These are phyloP conservation scores for Orgyia antiqua DNA, from an alignment of 2,888 invertebrate genomes.

Conservation along the genomic window DNA sequence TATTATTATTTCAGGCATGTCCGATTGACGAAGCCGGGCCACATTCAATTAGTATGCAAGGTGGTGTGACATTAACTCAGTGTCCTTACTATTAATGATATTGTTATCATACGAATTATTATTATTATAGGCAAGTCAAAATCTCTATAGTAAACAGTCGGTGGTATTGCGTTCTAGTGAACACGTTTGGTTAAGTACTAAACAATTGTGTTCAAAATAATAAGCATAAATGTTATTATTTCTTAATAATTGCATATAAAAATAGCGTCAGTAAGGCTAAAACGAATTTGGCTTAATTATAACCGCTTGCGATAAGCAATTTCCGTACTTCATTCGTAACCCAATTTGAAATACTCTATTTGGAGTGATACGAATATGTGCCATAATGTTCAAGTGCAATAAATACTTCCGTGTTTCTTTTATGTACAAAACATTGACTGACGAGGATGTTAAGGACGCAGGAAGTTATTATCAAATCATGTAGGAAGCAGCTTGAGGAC, in stretches of 20 bases:
- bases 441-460: constrained; percentile 64
- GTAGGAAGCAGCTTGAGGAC: constrained; percentile 60
- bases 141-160: constrained; percentile 11
- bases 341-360: constrained; percentile 54
- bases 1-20: constrained; percentile 75
- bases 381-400: constrained; percentile 43
- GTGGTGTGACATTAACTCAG: constrained; percentile 67
- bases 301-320: constrained; percentile 25
- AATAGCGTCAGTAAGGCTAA: no score
- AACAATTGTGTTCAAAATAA: neutral
- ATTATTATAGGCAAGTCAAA: constrained; percentile 52
- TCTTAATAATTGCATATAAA: neutral
- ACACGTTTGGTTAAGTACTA: neutral
- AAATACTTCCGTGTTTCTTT: constrained; percentile 52
- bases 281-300: constrained; percentile 6
- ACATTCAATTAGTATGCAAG: constrained; percentile 69
- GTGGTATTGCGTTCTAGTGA: neutral
- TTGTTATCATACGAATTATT: constrained; percentile 74
- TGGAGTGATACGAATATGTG: constrained; percentile 33
- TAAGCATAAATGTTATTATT: neutral
- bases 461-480: constrained; percentile 73
- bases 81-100: constrained; percentile 77
- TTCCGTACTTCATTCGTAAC: constrained; percentile 41
- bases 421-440: constrained; percentile 56
- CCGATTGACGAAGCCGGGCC: constrained; percentile 55